Base-by-base conservation (phyloP, 1,140 invertebrate genomes). In the fruit fly (Drosophila melanogaster) region DNA sequence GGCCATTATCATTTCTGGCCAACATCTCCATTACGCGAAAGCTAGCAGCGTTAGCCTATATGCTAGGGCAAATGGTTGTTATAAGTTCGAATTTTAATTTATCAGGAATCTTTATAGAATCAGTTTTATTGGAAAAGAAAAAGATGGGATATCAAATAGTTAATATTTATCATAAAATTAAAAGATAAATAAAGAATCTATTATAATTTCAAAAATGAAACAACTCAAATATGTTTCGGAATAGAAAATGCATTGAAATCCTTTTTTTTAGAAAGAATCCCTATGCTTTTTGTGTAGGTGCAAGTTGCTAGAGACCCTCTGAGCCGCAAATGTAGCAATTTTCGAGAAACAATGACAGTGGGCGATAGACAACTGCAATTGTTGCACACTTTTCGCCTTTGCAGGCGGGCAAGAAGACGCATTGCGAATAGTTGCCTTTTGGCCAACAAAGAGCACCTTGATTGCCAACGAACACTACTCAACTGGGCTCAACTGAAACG, bases 1-100 rank as follows among this genome's bases (percentile, higher is more conserved):
- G 77, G 54, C 87, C 87, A 90, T 90, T 90, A 90, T 84, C 83
- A 90, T 90, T 86, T 65, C 70, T 58, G 76, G 79, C 79, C 79
- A 73, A 73, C 67, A 69, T 90, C 71, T 79, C 87, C 87, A 90
- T 90, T 90, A 90, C n/a, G 77, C 56, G 37, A 57, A 78, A 24
- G 11, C 19, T 14, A 44, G 17, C 11, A 10, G 51, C 17, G 15
- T 5, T 15, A 15, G 30, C 15, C 14, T 22, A 64, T 15, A 47
- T 44, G 33, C 33, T 30, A n/a, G n/a, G n/a, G n/a, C 0, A 10
- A 19, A 12, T 19, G 47, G 14, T 50, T 46, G 22, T 6, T n/a
- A 15, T n/a, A 4, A 14, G 37, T 3, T 38, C 4, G 11, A 14
- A 4, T 38, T 38, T 38, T 26, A 10, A 30, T 30, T 30, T 30